These are phyloP conservation scores for Nomada hirtipes DNA, from an alignment of 2,888 invertebrate species.

Conservation along the genomic window DNA sequence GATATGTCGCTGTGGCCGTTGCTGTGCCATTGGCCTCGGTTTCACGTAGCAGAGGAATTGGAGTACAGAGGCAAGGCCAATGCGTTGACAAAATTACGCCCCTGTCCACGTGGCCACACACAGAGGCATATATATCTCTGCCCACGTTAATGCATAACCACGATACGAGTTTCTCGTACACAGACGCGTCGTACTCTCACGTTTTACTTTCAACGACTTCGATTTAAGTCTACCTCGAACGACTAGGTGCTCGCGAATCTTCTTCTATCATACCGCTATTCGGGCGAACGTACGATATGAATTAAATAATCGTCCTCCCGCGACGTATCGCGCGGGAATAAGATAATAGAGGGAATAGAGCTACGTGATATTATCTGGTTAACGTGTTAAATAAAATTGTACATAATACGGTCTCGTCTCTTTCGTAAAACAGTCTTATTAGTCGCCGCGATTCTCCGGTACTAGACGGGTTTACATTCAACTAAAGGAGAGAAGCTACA, in stretches of 20 bases:
- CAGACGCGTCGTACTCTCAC: constrained; percentile 23
- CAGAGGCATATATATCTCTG: constrained; percentile 8
- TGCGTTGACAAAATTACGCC: constrained; percentile 47
- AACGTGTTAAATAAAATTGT: constrained; percentile 62
- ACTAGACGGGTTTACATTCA: constrained; percentile 10
- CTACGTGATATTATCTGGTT: constrained; percentile 17
- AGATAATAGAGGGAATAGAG: constrained; percentile 22
- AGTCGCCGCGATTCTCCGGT: constrained; percentile 23
- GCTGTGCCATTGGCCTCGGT: too few species aligned
- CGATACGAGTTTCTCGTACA: constrained; percentile 2
- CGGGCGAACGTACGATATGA: neutral
- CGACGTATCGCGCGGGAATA: neutral
- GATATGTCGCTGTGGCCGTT: neutral
- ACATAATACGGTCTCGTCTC: constrained; percentile 45
- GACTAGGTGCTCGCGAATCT: constrained; percentile 43
- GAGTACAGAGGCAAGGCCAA: neutral
- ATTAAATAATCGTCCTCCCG: constrained; percentile 28
- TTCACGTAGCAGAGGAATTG: neutral
- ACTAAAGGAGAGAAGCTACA: constrained; percentile 23
- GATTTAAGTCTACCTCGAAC: constrained; percentile 24
- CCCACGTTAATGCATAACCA: constrained; percentile 20
- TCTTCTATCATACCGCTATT: neutral
- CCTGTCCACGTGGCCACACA: constrained; percentile 22
- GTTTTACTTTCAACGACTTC: neutral
- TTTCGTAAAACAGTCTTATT: constrained; percentile 57